Evolutionary conservation across 2,888 invertebrate genomes (phyloP), one percentile per base, ranked within the genome.

Genomic region (Meganola albula): DNA sequence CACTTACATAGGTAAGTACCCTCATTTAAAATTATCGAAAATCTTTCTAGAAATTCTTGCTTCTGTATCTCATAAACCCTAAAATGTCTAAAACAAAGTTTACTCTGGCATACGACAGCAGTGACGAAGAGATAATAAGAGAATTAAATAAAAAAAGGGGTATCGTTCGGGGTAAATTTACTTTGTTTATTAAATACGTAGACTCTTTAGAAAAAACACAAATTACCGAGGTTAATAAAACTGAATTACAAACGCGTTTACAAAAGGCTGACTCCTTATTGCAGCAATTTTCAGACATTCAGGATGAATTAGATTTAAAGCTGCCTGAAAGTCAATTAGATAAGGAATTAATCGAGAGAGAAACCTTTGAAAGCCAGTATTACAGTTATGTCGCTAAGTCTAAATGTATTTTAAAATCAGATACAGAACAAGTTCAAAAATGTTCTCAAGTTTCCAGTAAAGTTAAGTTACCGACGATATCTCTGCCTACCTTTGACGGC

Each of bases 391-490:
- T 24, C 11, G 12, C 24, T 24, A 24, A 12, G 2, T 2, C 24
- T 7, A 24, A 10, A 11, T 24, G 24, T 24, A 2, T 24, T 1
- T 2, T 24, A 11, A 11, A 12, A 7, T 2, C 11, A 24, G 24
- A 12, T 6, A 22, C 3, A 4, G 8, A 22, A 22, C n/a, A n/a
- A n/a, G n/a, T 9, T 22, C 22, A 9, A 22, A 22, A 22, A 10
- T 9, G 2, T 22, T 9, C 22, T 9, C 11, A 16, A 3, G 10
- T 24, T 3, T 9, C n/a, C n/a, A n/a, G n/a, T n/a, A n/a, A n/a
- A n/a, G 24, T 31, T 10, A 31, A 31, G 24, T 20, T 31, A 31
- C 25, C 25, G 1, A 31, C 31, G 4, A 31, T 26, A 13, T 10
- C 18, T n/a, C n/a, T n/a, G n/a, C 31, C 25, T 2, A 25, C 21